Conservation (phyloP, 2,113 vertebrate species). For the Nibea coibor region DNA sequence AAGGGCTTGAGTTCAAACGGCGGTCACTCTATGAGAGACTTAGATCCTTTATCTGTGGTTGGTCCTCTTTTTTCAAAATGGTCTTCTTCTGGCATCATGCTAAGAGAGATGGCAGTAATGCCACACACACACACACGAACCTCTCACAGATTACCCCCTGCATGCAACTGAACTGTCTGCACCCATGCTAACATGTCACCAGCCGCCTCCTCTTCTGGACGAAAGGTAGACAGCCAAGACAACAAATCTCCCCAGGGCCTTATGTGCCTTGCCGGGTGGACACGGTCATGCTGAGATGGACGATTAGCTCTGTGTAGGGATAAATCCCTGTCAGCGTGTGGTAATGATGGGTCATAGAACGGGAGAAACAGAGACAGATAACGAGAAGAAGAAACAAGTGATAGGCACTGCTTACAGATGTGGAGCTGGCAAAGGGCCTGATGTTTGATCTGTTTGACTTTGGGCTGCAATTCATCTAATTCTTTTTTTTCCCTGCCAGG, state of each 20-base stretch:
- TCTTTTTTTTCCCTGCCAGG: slow-evolving; percentile 19
- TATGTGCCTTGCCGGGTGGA: slow-evolving; percentile 8
- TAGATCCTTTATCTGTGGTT: slow-evolving; percentile 20
- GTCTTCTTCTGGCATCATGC: slow-evolving; percentile 48
- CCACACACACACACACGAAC: slow-evolving; percentile 19
- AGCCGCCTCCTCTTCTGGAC: slow-evolving; percentile 43
- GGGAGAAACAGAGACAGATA: slow-evolving; percentile 25
- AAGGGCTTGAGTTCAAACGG: slow-evolving; percentile 7
- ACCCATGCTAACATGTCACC: slow-evolving; percentile 49
- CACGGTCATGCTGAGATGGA: slow-evolving; percentile 23
- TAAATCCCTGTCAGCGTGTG: slow-evolving; percentile 48
- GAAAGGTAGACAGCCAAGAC: slow-evolving; percentile 45
- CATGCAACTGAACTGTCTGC: slow-evolving; percentile 40
- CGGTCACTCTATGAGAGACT: slow-evolving; percentile 36
- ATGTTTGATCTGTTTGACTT: slow-evolving; percentile 43
- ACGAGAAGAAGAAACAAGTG: slow-evolving; percentile 27
- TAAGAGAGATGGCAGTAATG: slow-evolving; percentile 53
- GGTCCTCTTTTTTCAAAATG: slow-evolving; percentile 35
- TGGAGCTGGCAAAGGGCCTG: slow-evolving; percentile 41
- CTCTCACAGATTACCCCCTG: slow-evolving; percentile 54
- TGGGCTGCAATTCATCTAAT: slow-evolving; percentile 37
- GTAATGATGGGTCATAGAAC: slow-evolving; percentile 14
- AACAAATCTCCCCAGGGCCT: slow-evolving; percentile 53
- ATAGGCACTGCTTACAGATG: slow-evolving; percentile 54
- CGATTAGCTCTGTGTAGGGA: slow-evolving; percentile 57